These are phyloP conservation scores for Stegophylla sp. DNA, from an alignment of 2,888 invertebrate genomes.

Conservation along the genomic window DNA sequence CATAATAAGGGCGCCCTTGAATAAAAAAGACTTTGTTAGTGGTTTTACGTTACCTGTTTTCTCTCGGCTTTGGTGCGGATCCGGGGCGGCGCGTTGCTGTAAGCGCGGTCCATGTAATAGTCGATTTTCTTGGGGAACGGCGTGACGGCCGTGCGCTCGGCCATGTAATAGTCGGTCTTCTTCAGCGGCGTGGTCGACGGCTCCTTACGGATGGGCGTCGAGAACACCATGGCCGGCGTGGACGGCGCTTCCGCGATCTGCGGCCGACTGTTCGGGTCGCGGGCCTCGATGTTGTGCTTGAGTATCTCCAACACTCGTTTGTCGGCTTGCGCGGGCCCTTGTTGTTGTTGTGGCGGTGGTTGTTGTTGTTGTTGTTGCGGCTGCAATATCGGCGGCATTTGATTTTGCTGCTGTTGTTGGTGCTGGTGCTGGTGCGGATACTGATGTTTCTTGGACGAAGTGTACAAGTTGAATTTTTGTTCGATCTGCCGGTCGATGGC, in stretches of 20 bases:
- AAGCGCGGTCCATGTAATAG: conserved; percentile 46
- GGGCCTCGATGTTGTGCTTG: conserved; percentile 74
- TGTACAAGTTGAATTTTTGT: conserved; percentile 67
- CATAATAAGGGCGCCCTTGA: too few relatives aligned
- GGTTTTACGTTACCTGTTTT: conserved; percentile 68
- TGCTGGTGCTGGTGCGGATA: conserved; percentile 59
- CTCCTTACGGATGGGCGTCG: conserved; percentile 39
- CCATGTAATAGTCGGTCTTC: conserved; percentile 55
- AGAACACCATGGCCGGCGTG: conserved; percentile 47
- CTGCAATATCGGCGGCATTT: not conserved
- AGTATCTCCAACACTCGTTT: conserved; percentile 76
- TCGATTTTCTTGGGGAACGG: conserved; percentile 54
- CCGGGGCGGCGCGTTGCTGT: conserved; percentile 69
- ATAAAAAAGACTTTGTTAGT: too few relatives aligned
- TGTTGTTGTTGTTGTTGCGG: not conserved
- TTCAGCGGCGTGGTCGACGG: conserved; percentile 42
- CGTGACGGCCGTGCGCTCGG: conserved; percentile 44
- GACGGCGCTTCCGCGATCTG: conserved; percentile 67
- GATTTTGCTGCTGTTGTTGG: not conserved
- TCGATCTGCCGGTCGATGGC: conserved; percentile 70
- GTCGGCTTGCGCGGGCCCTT: conserved; percentile 64
- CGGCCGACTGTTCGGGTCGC: conserved; percentile 65
- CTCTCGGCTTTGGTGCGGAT: conserved; percentile 87
- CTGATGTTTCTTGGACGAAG: conserved; percentile 62
- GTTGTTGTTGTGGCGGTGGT: conserved; percentile 56